These are phyloP conservation scores for Caranx melampygus DNA, from an alignment of 2,113 vertebrate genomes.

Conservation along the genomic window DNA sequence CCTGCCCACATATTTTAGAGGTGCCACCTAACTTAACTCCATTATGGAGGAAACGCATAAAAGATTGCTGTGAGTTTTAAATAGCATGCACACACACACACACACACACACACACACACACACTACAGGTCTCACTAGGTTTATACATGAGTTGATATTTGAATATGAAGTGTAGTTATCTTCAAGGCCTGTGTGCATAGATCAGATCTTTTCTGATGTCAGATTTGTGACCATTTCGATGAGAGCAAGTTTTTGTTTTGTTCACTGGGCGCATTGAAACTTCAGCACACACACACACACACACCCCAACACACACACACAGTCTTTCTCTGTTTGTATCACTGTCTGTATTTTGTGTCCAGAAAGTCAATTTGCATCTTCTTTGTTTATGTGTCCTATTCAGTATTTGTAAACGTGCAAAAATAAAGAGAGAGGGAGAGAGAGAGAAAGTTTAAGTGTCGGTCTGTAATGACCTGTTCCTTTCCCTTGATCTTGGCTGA, in stretches of 20 bases:
- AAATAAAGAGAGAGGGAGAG: conserved; percentile 17
- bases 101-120: neutral
- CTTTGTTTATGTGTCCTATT: conserved; percentile 44
- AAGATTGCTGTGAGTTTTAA: neutral
- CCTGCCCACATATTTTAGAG: neutral
- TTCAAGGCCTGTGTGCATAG: neutral
- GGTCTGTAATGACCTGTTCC: conserved; percentile 66
- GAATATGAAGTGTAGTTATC: neutral
- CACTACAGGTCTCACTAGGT: neutral
- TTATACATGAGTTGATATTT: neutral
- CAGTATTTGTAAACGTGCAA: conserved; percentile 53
- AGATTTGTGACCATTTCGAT: conserved; percentile 13
- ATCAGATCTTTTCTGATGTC: conserved; percentile 13
- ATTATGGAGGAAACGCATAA: neutral
- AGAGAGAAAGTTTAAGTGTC: conserved; percentile 1
- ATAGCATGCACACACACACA: no score
- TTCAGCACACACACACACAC: conserved; percentile 1
- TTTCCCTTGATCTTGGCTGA: conserved; percentile 74
- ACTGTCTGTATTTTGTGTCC: conserved; percentile 48
- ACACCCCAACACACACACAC: neutral
- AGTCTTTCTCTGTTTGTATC: conserved; percentile 41
- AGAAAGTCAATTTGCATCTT: conserved; percentile 51
- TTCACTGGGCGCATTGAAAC: conserved; percentile 11
- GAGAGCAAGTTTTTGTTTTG: conserved; percentile 17
- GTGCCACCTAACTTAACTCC: neutral